Base-by-base conservation (phyloP, 1,140 invertebrate genomes). In the Brachionus manjavacas region DNA sequence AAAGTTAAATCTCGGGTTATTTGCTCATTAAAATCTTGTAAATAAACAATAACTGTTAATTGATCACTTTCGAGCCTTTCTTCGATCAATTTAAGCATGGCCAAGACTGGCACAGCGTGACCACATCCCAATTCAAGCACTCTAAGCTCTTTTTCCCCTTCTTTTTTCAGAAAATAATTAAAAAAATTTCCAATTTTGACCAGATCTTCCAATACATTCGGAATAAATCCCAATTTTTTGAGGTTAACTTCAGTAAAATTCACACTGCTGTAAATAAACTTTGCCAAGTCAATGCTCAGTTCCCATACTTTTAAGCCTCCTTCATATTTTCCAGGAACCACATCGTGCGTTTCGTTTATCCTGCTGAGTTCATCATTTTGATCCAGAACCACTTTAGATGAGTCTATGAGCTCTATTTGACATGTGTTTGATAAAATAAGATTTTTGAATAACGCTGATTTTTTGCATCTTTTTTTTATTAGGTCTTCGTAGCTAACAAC, bases 11-110 rank as follows among this genome's bases (percentile, higher is more conserved):
- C 64, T n/a, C 31, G 43, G 23, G 52, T 20, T 28, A 81, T 64
- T 81, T 81, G 79, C 20, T 68, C 52, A 60, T 81, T 81, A 81
- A 64, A 81, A 43, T 81, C 79, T 64, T 81, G 79, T 25, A 76
- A 7, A 76, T 76, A 76, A 64, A 81, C 14, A 20, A 81, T 11
- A 20, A 81, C 14, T 25, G 20, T 55, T 23, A 80, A 55, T n/a
- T 80, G 16, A 8, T 60, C 52, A 28, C 39, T 68, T 20, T 81
- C 16, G 4, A 64, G n/a, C 7, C 28, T 43, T 23, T 60, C 52
- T 14, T 68, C 52, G 12, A 64, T 20, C 25, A 81, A 2, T 46
- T 81, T 81, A 6, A 81, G 41, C 1, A 60, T 64, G 12, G 52
- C 52, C n/a, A 81, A 41, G 16, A 20, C 20, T 68, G 79, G 79